Conservation (phyloP, 2,113 vertebrate genomes). For the Ptychochromis oligacanthus region DNA sequence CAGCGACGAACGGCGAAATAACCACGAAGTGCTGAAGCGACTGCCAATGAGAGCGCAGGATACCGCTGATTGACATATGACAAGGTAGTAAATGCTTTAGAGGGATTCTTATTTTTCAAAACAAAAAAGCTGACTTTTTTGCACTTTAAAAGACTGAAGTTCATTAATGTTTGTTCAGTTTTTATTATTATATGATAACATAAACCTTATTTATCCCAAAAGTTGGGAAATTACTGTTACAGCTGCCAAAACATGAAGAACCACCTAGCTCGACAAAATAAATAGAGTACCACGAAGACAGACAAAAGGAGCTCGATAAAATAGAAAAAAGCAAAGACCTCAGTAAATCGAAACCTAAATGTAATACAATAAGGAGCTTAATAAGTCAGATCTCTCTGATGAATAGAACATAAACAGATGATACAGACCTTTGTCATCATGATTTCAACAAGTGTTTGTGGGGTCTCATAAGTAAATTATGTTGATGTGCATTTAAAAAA, state of each 20-base stretch:
- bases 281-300: neutral
- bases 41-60: neutral
- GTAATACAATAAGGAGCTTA: neutral
- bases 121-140: neutral
- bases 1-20: neutral
- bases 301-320: neutral
- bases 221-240: too few species aligned
- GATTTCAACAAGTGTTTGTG: too few species aligned
- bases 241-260: neutral
- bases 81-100: too few species aligned
- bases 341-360: neutral
- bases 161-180: neutral
- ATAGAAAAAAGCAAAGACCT: neutral
- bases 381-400: too few species aligned
- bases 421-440: too few species aligned
- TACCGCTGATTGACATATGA: neutral
- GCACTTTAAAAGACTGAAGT: neutral
- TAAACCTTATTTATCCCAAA: neutral
- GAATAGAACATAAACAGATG: too few species aligned
- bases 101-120: too few species aligned
- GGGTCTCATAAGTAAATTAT: too few species aligned
- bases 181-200: neutral
- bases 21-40: neutral
- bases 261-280: neutral
- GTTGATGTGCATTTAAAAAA: too few species aligned